These are phyloP conservation scores for Macrocentrus cingulum DNA, from an alignment of 1,140 invertebrate species.

Conservation along the genomic window DNA sequence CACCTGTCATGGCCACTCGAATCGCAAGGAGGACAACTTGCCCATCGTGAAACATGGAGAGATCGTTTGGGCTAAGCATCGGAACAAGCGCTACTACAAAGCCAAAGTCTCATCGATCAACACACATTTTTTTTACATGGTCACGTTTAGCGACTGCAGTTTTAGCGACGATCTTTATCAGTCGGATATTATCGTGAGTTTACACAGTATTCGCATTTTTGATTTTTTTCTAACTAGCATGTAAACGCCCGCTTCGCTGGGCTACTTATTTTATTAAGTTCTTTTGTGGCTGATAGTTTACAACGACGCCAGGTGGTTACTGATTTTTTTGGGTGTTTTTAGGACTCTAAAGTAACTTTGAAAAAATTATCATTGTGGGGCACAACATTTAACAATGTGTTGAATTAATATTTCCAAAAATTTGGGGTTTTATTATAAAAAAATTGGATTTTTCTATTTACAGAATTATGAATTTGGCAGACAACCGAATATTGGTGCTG, in stretches of 20 bases:
- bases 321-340: too few relatives aligned
- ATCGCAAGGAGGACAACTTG: constrained; percentile 49
- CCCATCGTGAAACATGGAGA: constrained; percentile 46
- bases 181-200: constrained; percentile 57
- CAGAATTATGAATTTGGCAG: constrained; percentile 47
- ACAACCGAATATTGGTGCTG: constrained; percentile 55
- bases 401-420: too few relatives aligned
- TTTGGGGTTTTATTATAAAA: too few relatives aligned
- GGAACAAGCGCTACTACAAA: constrained; percentile 66
- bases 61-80: constrained; percentile 66
- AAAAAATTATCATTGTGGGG: background rate
- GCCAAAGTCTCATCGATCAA: constrained; percentile 59
- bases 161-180: constrained; percentile 65
- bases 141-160: constrained; percentile 69
- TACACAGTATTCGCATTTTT: background rate
- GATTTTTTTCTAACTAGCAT: background rate
- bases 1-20: constrained; percentile 56
- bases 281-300: too few relatives aligned
- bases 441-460: constrained; percentile 28
- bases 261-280: too few relatives aligned
- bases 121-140: constrained; percentile 61
- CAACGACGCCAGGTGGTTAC: too few relatives aligned
- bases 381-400: too few relatives aligned
- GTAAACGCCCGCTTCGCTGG: too few relatives aligned
- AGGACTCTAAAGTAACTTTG: background rate